Evolutionary conservation across 2,113 vertebrate species (phyloP).

Genomic region (Pan paniscus): DNA sequence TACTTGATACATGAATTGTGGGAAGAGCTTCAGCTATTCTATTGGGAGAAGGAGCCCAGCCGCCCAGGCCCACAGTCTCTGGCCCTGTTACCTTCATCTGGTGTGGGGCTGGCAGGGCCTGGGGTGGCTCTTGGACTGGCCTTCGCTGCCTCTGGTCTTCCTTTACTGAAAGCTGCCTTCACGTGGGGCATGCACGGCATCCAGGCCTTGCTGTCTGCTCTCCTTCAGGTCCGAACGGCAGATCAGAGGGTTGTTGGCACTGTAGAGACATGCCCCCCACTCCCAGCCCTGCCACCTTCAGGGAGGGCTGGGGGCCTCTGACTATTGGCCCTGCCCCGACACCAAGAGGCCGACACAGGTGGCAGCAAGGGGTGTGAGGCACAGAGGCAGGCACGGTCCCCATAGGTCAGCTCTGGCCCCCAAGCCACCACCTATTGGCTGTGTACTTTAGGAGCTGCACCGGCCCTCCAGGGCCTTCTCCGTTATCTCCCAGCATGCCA

Average conservation of each 20-base stretch:
- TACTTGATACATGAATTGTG: fast-evolving
- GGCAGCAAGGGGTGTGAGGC: background rate
- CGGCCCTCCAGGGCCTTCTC: background rate
- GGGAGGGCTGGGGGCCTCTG: fast-evolving
- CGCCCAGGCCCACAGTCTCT: fast-evolving
- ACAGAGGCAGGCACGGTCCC: too few species aligned
- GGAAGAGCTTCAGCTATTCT: fast-evolving
- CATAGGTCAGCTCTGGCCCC: background rate
- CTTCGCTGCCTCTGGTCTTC: fast-evolving
- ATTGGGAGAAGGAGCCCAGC: fast-evolving
- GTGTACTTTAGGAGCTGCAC: background rate
- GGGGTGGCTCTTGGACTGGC: fast-evolving
- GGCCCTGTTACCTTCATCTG: fast-evolving
- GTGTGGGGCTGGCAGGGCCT: fast-evolving
- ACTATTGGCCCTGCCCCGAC: fast-evolving
- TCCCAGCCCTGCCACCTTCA: too few species aligned
- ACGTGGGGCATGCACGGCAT: fast-evolving
- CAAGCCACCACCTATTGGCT: fast-evolving
- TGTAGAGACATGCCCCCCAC: too few species aligned
- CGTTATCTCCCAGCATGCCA: background rate
- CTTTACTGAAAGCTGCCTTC: background rate
- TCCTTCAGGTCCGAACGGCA: background rate
- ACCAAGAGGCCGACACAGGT: background rate
- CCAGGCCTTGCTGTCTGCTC: too few species aligned
- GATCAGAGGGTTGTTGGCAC: fast-evolving